Conservation (phyloP, 2,888 invertebrate genomes). For the Melinaea marsaeus region DNA sequence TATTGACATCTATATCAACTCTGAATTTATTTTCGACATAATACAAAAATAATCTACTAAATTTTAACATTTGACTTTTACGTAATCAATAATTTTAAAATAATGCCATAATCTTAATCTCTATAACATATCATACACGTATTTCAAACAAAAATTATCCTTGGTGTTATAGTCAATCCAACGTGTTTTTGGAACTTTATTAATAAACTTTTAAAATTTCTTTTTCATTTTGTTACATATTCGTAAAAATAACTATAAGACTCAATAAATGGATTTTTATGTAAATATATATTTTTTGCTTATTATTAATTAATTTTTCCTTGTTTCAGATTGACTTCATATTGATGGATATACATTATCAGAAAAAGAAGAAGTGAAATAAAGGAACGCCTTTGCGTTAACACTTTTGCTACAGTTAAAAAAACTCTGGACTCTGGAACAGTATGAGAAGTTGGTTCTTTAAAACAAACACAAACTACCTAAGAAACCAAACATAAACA, state of each 20-base stretch:
- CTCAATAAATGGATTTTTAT: no score
- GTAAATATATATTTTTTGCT: no score
- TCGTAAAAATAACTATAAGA: no score
- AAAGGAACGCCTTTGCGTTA: neutral
- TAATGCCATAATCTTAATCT: neutral
- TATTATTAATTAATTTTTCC: neutral
- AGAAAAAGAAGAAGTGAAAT: neutral
- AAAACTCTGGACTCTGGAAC: conserved; percentile 12
- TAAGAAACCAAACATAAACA: conserved; percentile 41
- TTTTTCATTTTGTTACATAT: no score
- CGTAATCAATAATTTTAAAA: no score
- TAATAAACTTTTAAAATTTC: neutral
- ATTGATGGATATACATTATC: neutral
- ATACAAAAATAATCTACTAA: no score
- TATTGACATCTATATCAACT: no score
- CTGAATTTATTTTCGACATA: no score
- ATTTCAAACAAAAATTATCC: conserved; percentile 1
- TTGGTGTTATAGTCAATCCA: neutral
- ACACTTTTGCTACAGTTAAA: neutral
- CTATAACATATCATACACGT: neutral
- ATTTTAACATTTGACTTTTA: no score
- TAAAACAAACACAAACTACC: conserved; percentile 31
- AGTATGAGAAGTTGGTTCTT: conserved; percentile 29
- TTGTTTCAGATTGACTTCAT: conserved; percentile 18
- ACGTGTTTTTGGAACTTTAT: neutral